phyloP scores from a whole-genome alignment of 2,113 vertebrate genomes.

The Gnathonemus echidnorhynchus region DNA sequence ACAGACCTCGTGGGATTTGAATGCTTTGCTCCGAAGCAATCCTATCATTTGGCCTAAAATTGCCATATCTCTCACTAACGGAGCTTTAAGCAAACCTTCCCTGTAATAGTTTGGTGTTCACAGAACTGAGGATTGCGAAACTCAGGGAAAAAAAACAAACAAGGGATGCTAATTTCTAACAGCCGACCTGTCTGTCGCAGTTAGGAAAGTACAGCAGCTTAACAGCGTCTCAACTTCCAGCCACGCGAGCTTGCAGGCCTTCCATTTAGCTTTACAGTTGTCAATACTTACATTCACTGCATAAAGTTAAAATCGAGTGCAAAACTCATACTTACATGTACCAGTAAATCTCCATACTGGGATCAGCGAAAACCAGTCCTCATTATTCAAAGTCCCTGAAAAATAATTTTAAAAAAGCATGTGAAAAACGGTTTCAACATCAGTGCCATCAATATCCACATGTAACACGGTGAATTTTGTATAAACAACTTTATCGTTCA shows the following conservation, averaged over 20 bases:
- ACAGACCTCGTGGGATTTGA: background rate
- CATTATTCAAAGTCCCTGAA: constrained; percentile 26
- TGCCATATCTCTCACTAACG: background rate
- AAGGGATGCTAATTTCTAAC: background rate
- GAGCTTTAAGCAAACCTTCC: background rate
- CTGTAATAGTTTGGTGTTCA: background rate
- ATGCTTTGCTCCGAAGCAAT: background rate
- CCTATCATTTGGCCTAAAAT: background rate
- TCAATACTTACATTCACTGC: background rate
- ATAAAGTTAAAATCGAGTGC: background rate
- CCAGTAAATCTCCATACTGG: constrained; percentile 70
- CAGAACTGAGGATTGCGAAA: background rate
- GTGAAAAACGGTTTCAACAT: background rate
- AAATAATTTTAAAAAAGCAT: background rate
- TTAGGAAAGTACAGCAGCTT: background rate
- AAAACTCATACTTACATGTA: constrained; percentile 58
- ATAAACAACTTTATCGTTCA: background rate
- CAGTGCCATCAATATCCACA: background rate
- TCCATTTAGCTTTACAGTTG: background rate
- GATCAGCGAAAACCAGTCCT: constrained; percentile 37
- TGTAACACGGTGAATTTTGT: background rate
- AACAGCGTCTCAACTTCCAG: background rate
- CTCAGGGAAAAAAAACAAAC: background rate
- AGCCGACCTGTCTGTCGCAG: background rate
- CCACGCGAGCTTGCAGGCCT: background rate